These are phyloP conservation scores for Asarcornis scutulata DNA, from an alignment of 2,113 vertebrate genomes.

Conservation along the genomic window DNA sequence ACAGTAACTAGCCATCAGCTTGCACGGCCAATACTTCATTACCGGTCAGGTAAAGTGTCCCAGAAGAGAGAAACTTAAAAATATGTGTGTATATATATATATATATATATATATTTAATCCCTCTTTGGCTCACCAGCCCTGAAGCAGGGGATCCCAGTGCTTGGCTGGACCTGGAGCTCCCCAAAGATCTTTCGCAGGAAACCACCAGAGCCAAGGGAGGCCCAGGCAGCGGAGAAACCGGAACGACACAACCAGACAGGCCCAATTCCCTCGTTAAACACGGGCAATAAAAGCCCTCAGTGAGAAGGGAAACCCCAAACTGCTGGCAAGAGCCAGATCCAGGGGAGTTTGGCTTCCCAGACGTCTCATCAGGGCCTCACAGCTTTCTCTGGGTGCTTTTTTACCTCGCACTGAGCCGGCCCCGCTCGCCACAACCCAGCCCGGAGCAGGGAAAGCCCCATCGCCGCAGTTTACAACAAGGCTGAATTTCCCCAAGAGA, in stretches of 20 bases:
- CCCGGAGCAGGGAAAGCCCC: not conserved
- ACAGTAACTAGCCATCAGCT: not conserved
- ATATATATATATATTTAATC: no score
- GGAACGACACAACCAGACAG: not conserved
- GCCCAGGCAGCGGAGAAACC: not conserved
- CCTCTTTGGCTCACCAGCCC: no score
- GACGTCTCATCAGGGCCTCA: accelerated
- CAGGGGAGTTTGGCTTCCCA: not conserved
- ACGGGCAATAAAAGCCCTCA: not conserved
- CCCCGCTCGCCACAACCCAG: not conserved
- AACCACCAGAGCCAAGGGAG: no score
- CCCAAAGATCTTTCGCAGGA: no score
- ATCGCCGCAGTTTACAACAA: not conserved
- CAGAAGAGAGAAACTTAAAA: no score
- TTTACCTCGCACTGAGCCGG: not conserved
- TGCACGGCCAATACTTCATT: not conserved
- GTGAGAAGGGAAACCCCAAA: not conserved
- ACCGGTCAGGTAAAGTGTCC: not conserved
- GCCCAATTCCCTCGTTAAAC: not conserved
- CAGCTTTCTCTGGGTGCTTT: not conserved
- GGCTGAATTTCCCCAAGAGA: slow-evolving; percentile 32
- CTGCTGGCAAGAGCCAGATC: not conserved
- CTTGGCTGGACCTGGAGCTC: no score
- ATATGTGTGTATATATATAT: no score
- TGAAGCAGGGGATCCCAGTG: no score